Percentiles rank a stretch among this genome's conserved stretches.
phyloP scores from a whole-genome alignment of 2,888 invertebrate genomes.

The Ochlodes sylvanus region DNA sequence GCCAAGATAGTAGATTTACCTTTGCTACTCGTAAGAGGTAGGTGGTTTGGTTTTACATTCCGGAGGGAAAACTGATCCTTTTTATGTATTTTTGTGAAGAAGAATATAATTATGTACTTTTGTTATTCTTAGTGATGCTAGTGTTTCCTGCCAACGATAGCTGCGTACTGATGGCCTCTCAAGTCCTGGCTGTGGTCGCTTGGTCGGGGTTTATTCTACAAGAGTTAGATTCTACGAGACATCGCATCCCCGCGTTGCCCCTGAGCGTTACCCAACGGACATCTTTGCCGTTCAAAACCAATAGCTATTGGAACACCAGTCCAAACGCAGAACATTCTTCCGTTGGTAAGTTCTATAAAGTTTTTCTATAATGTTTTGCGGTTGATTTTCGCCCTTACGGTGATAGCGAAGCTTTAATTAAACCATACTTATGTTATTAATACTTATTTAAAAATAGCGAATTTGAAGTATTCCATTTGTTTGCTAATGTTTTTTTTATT shows the following conservation, averaged over 20 bases:
- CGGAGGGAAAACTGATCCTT: no score
- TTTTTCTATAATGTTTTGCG: no score
- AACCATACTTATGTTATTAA: no score
- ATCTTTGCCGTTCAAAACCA: conserved; percentile 61
- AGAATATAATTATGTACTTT: no score
- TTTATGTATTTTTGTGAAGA: no score
- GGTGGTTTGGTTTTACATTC: conserved; percentile 42
- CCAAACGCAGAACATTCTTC: conserved; percentile 73
- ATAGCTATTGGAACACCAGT: conserved; percentile 73
- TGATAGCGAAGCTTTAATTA: no score
- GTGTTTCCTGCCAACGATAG: conserved; percentile 76
- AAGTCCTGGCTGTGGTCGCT: conserved; percentile 63
- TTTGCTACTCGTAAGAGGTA: conserved; percentile 69
- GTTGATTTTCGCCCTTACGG: no score
- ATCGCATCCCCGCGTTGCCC: conserved; percentile 70
- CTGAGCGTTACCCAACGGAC: conserved; percentile 60
- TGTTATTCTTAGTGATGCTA: conserved; percentile 61
- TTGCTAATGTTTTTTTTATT: no score
- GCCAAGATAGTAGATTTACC: conserved; percentile 69
- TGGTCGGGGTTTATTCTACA: conserved; percentile 77
- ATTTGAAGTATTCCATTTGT: no score
- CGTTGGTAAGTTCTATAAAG: conserved; percentile 61
- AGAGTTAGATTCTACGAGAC: conserved; percentile 63
- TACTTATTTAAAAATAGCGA: no score
- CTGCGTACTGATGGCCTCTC: conserved; percentile 64